These are phyloP conservation scores for Odontomyia ornata DNA, from an alignment of 2,888 invertebrate genomes.

Conservation along the genomic window DNA sequence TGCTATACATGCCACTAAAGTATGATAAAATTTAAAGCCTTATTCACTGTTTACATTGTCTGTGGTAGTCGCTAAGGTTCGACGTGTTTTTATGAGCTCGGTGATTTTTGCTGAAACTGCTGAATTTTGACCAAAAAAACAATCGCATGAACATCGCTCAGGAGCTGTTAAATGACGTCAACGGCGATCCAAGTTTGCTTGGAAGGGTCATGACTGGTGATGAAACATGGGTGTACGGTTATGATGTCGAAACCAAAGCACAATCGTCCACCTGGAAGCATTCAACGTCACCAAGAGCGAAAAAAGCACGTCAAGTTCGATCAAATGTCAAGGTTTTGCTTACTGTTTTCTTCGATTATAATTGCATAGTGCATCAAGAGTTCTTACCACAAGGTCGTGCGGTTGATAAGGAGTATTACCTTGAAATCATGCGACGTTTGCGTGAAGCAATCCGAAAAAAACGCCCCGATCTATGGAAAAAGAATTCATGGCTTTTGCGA, in stretches of 20 bases:
- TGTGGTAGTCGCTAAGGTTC: no score
- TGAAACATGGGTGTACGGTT: slow-evolving; percentile 6
- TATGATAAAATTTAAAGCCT: no score
- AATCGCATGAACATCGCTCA: background rate
- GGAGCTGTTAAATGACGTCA: background rate
- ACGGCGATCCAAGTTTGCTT: background rate
- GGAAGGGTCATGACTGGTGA: background rate
- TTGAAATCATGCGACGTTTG: slow-evolving; percentile 16
- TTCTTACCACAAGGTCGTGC: slow-evolving; percentile 13
- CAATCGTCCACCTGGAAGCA: background rate
- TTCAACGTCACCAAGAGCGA: background rate
- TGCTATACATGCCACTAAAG: no score
- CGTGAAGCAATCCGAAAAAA: slow-evolving; percentile 29
- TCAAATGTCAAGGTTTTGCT: slow-evolving; percentile 23
- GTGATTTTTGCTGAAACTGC: background rate
- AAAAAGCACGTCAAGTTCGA: slow-evolving; percentile 9
- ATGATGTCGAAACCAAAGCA: slow-evolving; percentile 2
- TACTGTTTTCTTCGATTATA: slow-evolving; percentile 20
- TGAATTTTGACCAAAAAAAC: background rate
- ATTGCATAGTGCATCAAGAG: slow-evolving; percentile 13
- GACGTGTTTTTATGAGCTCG: no score
- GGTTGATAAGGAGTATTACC: slow-evolving; percentile 10
- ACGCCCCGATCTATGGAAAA: slow-evolving; percentile 22
- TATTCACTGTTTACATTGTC: no score
- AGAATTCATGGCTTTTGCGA: slow-evolving; percentile 36